These are phyloP conservation scores for Oncopeltus fasciatus DNA, from an alignment of 1,140 invertebrate species.

Conservation along the genomic window DNA sequence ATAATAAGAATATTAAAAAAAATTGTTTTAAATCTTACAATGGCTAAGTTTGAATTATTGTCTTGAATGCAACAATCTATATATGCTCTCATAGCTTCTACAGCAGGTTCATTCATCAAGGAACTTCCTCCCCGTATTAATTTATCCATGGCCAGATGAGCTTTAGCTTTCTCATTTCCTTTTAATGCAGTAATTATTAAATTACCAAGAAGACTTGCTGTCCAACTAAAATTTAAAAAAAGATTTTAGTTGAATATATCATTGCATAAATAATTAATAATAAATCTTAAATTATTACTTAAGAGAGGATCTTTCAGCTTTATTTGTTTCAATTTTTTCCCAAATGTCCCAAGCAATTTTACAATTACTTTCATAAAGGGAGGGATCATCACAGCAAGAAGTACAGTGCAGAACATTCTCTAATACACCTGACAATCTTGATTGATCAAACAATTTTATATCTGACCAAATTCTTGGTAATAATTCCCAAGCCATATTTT, in stretches of 20 bases:
- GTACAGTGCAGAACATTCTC: slow-evolving; percentile 37
- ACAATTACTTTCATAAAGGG: slow-evolving; percentile 32
- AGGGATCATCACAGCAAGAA: slow-evolving; percentile 31
- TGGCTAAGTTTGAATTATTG: slow-evolving; percentile 33
- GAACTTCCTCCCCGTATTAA: slow-evolving; percentile 34
- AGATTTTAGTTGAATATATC: too few relatives aligned
- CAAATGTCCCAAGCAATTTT: slow-evolving; percentile 39
- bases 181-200: slow-evolving; percentile 35
- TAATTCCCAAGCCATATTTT: slow-evolving; percentile 42
- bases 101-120: slow-evolving; percentile 38
- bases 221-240: slow-evolving; percentile 32
- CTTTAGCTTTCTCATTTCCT: slow-evolving; percentile 34
- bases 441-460: slow-evolving; percentile 50
- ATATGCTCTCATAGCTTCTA: slow-evolving; percentile 32
- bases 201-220: slow-evolving; percentile 41
- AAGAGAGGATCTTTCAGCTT: background rate
- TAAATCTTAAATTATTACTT: slow-evolving; percentile 1
- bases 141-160: slow-evolving; percentile 34
- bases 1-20: background rate
- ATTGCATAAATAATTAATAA: too few relatives aligned
- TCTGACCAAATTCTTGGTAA: slow-evolving; percentile 66
- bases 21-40: slow-evolving; percentile 27
- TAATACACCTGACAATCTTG: slow-evolving; percentile 38
- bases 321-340: slow-evolving; percentile 31
- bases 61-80: slow-evolving; percentile 34